These are phyloP conservation scores for Nyctibius bracteatus DNA, from an alignment of 2,113 vertebrate genomes.

Conservation along the genomic window DNA sequence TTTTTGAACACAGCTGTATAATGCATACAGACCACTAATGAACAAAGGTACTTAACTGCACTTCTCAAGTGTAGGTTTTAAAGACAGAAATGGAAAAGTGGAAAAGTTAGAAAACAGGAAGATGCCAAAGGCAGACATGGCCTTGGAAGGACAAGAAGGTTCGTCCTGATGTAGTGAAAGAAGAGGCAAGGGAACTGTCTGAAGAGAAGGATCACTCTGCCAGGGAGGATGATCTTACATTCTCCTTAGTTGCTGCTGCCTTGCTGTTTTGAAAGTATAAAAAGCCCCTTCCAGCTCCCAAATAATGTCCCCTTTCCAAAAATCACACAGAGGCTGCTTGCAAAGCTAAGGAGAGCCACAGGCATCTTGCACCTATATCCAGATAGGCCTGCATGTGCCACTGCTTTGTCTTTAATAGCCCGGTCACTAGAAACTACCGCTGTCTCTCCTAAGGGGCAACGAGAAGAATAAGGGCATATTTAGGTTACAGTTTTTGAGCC, in stretches of 20 bases:
- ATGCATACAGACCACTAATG: fast-evolving
- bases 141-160: neutral
- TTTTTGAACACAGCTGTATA: neutral
- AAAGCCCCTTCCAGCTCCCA: neutral
- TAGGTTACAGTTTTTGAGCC: neutral
- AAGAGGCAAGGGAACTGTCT: neutral
- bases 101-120: neutral
- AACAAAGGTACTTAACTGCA: neutral
- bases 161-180: neutral
- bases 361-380: neutral
- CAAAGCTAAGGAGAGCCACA: neutral
- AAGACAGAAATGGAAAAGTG: neutral
- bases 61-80: neutral
- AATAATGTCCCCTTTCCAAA: neutral
- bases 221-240: neutral
- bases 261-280: neutral
- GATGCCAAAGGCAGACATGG: neutral
- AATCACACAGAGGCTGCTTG: neutral
- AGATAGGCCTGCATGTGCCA: neutral
- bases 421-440: neutral
- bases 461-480: neutral
- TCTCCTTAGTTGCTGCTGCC: neutral
- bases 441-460: neutral
- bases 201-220: neutral
- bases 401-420: neutral